Percentiles rank a stretch among this genome's conserved stretches.
phyloP scores from a whole-genome alignment of 2,113 vertebrate species.

The Litocranius walleri region DNA sequence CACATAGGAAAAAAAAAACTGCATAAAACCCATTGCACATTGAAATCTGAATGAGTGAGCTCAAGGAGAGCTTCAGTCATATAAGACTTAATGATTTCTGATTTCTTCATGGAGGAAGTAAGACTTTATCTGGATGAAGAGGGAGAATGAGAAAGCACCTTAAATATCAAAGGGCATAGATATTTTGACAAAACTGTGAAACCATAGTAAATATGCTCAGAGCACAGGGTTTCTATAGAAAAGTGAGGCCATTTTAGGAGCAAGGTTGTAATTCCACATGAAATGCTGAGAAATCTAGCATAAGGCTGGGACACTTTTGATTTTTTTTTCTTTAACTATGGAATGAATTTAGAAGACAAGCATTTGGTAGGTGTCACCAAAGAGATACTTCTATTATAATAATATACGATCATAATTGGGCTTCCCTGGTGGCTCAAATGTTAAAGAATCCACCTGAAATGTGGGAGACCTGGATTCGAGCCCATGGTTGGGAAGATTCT shows the following conservation, averaged over 20 bases:
- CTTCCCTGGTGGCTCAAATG: not conserved
- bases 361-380: not conserved
- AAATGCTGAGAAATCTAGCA: not conserved
- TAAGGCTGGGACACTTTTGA: not conserved
- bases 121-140: not conserved
- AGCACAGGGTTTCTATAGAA: not conserved
- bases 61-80: not conserved
- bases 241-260: not conserved
- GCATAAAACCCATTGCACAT: not conserved
- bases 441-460: not conserved
- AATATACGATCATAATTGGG: not conserved
- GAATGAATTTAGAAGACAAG: not conserved
- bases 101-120: not conserved
- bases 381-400: not conserved
- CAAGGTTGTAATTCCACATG: not conserved
- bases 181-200: not conserved
- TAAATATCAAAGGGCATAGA: not conserved
- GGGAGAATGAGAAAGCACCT: not conserved
- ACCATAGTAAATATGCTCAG: not conserved
- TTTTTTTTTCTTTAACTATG: not conserved
- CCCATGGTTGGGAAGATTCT: not conserved
- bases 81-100: not conserved
- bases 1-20: not conserved
- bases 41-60: not conserved
- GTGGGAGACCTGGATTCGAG: accelerated